Conservation (phyloP, 1,140 invertebrate species). For the Sminthurinus signatus region DNA sequence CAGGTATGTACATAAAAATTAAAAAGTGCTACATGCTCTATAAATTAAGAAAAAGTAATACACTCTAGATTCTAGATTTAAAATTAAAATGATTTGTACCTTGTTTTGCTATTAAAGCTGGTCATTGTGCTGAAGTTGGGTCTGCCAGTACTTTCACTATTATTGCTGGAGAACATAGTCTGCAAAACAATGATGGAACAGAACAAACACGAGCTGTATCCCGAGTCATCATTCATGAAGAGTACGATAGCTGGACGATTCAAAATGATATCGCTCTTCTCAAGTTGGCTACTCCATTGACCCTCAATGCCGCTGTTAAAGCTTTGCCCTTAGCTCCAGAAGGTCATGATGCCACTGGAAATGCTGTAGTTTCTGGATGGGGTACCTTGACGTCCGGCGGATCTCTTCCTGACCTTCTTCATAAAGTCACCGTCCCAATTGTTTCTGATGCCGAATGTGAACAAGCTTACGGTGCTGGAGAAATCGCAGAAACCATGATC, state of each 20-base stretch:
- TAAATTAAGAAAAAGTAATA: too few species aligned
- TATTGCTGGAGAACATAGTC: conserved; percentile 12
- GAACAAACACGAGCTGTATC: conserved; percentile 11
- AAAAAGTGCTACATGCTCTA: too few species aligned
- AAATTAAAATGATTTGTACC: too few species aligned
- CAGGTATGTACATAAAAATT: too few species aligned
- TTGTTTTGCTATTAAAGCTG: too few species aligned
- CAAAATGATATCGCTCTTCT: conserved; percentile 18
- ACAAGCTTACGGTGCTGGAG: background rate
- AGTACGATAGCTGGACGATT: background rate
- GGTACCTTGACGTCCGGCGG: background rate
- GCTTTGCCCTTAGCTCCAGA: background rate
- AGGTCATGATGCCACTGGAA: conserved; percentile 10
- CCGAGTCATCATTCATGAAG: conserved; percentile 6
- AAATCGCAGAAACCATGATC: background rate
- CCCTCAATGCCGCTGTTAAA: background rate
- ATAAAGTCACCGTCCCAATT: background rate
- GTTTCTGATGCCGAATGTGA: background rate
- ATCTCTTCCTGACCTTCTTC: too few species aligned
- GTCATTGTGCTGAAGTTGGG: background rate
- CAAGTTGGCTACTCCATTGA: conserved; percentile 6
- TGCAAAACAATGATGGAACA: background rate
- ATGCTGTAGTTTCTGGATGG: background rate
- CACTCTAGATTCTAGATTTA: too few species aligned
- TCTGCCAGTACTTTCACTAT: background rate